A percentile compares a stretch with the other conserved stretches of the same genome.
Evolutionary conservation across 2,888 invertebrate species (phyloP).

Genomic region (Sinotaia quadrata): DNA sequence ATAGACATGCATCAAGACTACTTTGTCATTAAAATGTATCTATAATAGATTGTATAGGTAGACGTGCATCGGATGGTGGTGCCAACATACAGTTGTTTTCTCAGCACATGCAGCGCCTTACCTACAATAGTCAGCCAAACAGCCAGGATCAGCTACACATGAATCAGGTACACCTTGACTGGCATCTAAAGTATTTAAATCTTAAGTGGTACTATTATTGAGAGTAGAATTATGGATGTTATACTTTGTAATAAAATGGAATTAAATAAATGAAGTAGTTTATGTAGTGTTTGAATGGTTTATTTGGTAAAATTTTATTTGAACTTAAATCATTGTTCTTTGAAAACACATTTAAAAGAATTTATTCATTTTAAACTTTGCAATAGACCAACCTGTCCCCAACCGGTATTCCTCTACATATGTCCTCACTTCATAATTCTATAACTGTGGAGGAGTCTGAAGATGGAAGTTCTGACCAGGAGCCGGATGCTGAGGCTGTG

Average conservation of each 20-base stretch:
- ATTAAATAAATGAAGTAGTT: neutral
- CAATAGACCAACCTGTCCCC: conserved; percentile 53
- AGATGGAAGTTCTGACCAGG: conserved; percentile 72
- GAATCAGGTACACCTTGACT: conserved; percentile 12
- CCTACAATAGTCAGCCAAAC: conserved; percentile 69
- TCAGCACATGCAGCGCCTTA: conserved; percentile 69
- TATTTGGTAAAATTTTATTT: no score
- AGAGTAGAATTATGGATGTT: neutral
- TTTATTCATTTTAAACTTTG: no score
- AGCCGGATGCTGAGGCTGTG: conserved; percentile 75
- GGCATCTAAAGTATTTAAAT: neutral
- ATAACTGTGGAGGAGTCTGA: conserved; percentile 59
- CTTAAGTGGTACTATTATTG: no score
- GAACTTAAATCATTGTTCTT: no score
- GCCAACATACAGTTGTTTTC: conserved; percentile 83
- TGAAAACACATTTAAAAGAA: no score
- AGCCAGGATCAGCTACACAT: conserved; percentile 56
- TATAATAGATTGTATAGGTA: no score
- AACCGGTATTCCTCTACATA: conserved; percentile 49
- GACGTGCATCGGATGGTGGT: conserved; percentile 95
- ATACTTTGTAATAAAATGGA: neutral
- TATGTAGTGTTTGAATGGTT: no score
- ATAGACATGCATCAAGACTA: no score
- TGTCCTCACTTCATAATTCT: conserved; percentile 49
- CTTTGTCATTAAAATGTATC: no score